Percentiles rank a stretch among this genome's conserved stretches.
phyloP scores from a whole-genome alignment of 2,888 invertebrate genomes.

The Lampropteryx suffumata region DNA sequence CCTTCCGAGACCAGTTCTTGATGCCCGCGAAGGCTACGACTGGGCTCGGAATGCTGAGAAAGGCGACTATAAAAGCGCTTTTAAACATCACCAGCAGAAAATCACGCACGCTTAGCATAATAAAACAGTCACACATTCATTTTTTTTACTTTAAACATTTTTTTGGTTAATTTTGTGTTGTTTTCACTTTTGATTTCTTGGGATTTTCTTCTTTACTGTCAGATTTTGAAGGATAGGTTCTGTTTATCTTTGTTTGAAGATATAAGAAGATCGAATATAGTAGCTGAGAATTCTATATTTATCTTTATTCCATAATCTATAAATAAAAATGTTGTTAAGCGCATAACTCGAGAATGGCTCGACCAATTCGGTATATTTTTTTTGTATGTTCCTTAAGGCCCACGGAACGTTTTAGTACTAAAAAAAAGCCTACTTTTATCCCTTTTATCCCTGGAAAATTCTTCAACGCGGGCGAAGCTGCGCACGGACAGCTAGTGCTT shows the following conservation, averaged over 20 bases:
- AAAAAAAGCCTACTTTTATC: too few relatives aligned
- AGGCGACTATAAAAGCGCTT: conserved; percentile 63
- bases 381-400: too few relatives aligned
- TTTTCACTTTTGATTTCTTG: conserved; percentile 19
- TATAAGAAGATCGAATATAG: not conserved
- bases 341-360: too few relatives aligned
- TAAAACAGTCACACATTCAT: conserved; percentile 28
- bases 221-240: not conserved
- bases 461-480: too few relatives aligned
- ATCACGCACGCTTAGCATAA: conserved; percentile 53
- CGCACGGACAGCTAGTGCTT: too few relatives aligned
- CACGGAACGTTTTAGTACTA: too few relatives aligned
- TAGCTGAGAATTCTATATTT: too few relatives aligned
- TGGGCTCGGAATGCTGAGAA: conserved; percentile 65
- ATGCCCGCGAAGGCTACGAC: conserved; percentile 60
- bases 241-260: not conserved
- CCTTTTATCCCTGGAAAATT: too few relatives aligned
- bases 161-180: conserved; percentile 31
- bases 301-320: too few relatives aligned
- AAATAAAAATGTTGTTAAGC: too few relatives aligned
- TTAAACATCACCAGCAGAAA: conserved; percentile 64
- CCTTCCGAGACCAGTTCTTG: conserved; percentile 65
- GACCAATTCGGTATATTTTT: too few relatives aligned
- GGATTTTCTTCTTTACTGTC: conserved; percentile 19
- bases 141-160: conserved; percentile 34